A percentile compares a stretch with the other conserved stretches of the same genome.
Evolutionary conservation across 2,888 invertebrate genomes (phyloP).

Genomic region (Chydorus sphaericus): DNA sequence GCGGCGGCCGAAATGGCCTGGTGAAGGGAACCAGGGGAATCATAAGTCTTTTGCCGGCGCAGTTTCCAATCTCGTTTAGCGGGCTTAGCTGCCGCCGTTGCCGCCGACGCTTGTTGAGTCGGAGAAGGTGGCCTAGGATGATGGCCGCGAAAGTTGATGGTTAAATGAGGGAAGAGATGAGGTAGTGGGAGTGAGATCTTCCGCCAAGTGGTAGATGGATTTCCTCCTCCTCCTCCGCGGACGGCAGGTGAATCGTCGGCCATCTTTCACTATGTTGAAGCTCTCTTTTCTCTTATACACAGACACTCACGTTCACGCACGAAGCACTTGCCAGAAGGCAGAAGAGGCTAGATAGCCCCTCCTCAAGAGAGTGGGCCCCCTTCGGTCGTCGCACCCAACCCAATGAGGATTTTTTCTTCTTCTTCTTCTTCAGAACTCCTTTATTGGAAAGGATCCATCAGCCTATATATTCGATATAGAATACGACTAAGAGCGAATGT

Average conservation of each 20-base stretch:
- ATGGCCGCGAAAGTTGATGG: constrained; percentile 6
- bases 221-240: neutral
- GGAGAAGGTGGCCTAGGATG: neutral
- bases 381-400: no score
- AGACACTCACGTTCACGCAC: neutral
- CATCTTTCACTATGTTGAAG: neutral
- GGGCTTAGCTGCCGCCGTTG: neutral
- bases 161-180: constrained; percentile 9
- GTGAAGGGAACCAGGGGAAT: constrained; percentile 4
- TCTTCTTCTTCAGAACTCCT: no score
- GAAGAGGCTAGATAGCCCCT: no score
- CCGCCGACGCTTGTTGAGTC: neutral
- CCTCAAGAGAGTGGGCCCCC: no score
- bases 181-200: constrained; percentile 8
- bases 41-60: constrained; percentile 10
- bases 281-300: neutral
- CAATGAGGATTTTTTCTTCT: no score
- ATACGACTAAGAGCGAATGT: no score
- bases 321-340: no score
- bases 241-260: constrained; percentile 1
- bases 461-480: no score
- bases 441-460: no score
- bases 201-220: constrained; percentile 3
- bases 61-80: constrained; percentile 7
- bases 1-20: neutral